Percentiles rank a stretch among this genome's conserved stretches.
phyloP scores from a whole-genome alignment of 2,797 vertebrate genomes.

The Hippocampus kuda region DNA sequence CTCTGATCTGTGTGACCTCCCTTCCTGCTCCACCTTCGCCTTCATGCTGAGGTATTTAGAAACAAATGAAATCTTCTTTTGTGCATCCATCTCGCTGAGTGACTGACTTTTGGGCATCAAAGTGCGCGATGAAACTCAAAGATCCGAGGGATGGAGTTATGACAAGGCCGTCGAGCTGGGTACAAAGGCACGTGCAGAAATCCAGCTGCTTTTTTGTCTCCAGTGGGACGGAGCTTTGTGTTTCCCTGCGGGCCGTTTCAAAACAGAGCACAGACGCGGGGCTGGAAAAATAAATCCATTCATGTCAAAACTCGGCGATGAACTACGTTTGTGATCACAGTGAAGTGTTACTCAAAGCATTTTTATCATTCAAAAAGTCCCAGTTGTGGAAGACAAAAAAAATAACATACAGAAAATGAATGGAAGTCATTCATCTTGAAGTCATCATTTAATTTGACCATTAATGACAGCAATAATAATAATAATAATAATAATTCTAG shows the following conservation, averaged over 20 bases:
- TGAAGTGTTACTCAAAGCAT: too few species aligned
- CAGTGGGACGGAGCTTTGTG: slow-evolving; percentile 53
- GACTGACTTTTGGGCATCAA: slow-evolving; percentile 29
- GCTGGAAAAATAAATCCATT: slow-evolving; percentile 39
- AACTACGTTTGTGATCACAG: slow-evolving; percentile 10
- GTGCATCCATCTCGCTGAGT: slow-evolving; percentile 55
- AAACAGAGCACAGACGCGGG: slow-evolving; percentile 33
- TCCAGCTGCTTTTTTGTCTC: slow-evolving; percentile 65
- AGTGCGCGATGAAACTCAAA: slow-evolving; percentile 32
- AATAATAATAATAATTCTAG: too few species aligned
- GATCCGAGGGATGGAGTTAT: slow-evolving; percentile 59
- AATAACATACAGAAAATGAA: neutral
- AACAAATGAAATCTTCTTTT: slow-evolving; percentile 74
- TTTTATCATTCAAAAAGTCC: too few species aligned
- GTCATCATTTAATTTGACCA: neutral
- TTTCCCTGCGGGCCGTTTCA: slow-evolving; percentile 47
- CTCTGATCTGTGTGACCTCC: slow-evolving; percentile 39
- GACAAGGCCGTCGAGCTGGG: slow-evolving; percentile 60
- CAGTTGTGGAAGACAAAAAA: neutral
- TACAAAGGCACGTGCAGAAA: slow-evolving; percentile 69
- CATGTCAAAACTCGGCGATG: slow-evolving; percentile 30
- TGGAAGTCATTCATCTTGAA: too few species aligned
- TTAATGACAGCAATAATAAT: too few species aligned
- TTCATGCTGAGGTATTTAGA: slow-evolving; percentile 66
- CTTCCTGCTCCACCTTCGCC: slow-evolving; percentile 47